Evolutionary conservation across 2,888 invertebrate species (phyloP).

Genomic region (Tiliacea citrago): DNA sequence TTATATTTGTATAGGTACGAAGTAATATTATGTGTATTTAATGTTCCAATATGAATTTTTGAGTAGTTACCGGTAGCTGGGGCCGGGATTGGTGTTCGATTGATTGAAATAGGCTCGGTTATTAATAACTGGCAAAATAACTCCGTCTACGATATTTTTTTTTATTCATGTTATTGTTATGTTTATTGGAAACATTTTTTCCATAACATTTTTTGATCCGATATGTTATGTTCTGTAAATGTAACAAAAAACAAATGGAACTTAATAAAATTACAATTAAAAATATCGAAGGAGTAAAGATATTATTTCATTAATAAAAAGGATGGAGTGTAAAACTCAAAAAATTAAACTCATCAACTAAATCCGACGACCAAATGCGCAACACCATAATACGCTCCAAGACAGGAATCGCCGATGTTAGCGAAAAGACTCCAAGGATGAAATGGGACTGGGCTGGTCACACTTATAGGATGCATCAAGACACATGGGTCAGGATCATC

Average conservation of each 20-base stretch:
- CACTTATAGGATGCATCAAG: not conserved
- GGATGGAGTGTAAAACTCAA: not conserved
- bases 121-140: not conserved
- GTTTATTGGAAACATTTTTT: not conserved
- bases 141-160: not conserved
- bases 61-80: not conserved
- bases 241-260: not conserved
- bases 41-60: not conserved
- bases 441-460: not conserved
- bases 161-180: not conserved
- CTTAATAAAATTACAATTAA: not conserved
- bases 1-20: not conserved
- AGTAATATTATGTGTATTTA: not conserved
- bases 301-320: not conserved
- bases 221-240: not conserved
- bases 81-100: not conserved
- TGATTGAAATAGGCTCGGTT: not conserved
- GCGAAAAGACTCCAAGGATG: not conserved
- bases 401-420: not conserved
- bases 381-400: too few relatives aligned
- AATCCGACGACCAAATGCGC: not conserved
- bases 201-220: too few relatives aligned
- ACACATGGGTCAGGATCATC: not conserved
- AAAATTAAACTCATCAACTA: not conserved
- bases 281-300: not conserved